Evolutionary conservation across 2,797 vertebrate species (phyloP), one percentile per base, ranked within the genome.

Genomic region (Acipenser oxyrinchus): DNA sequence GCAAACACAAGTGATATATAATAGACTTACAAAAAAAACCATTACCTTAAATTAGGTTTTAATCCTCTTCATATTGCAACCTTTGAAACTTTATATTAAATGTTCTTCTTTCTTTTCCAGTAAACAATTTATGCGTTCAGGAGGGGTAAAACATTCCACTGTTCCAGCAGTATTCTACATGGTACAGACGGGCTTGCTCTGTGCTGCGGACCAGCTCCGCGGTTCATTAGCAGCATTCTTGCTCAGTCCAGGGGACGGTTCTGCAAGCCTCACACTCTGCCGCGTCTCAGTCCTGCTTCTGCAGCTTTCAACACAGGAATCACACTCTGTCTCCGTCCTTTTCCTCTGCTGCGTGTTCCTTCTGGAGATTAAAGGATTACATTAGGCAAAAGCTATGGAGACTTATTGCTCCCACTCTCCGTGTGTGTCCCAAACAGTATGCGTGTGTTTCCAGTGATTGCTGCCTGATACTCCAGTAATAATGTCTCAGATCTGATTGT

Each of bases 391-490:
- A 53, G 68, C 59, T 61, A 63, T 73, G 68, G 53, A 69, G 73
- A 62, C 76, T 63, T 66, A 23, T 68, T 66, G 62, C 67, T 71
- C 52, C 58, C 64, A 53, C 78, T 70, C 75, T 51, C 73, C 65
- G 77, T 73, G 76, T 50, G 73, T 75, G 70, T 71, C 71, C 59
- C 74, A 72, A 73, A 73, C 78, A 49, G 68, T 57, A 74, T 77
- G 77, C 80, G 77, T 82, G 73, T 75, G 48, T 79, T 79, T 74
- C 67, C 67, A 74, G 74, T 75, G 78, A 74, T 69, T 75, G 72
- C 75, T 72, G 75, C 73, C 83, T 73, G 86, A 75, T 84, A 81
- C 79, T 74, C 83, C 83, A 69, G 82, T 82, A 88, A 86, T 88
- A 84, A 83, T 80, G 81, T 80, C 79, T 74, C 62, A 67, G 71